Base-by-base conservation (phyloP, 2,113 vertebrate species). In the Numenius arquata region DNA sequence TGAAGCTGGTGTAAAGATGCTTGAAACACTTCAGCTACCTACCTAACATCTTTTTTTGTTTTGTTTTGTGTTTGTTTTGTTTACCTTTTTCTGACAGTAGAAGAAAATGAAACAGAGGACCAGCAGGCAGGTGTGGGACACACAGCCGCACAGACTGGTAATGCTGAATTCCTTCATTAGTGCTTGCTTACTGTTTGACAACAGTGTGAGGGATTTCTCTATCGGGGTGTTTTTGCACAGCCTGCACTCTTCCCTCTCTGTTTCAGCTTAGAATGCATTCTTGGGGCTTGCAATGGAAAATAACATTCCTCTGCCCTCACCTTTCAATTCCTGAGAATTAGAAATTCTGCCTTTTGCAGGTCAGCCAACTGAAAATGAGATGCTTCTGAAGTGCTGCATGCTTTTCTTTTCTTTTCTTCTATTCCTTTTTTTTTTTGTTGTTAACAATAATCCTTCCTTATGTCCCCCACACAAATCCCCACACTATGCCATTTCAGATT, bases 101-200 rank as follows among this genome's bases (percentile, higher is more conserved):
- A 98, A 98, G 98, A 99, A 98, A 99, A 98, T 98, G 98, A 99
- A 98, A 98, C 98, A 95, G 98, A 98, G 95, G 98, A 99, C 93
- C 98, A 98, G 97, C 98, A 97, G 95, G 97, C 97, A 88, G 98
- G 98, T 98, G 98, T 98, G 95, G 98, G 98, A 98, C 98, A 98
- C 98, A 96, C 98, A 98, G 98, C 98, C 95, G 98, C 98, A 98
- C 98, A 98, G 97, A 98, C 98, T 98, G 99, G 98, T 98, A 98
- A 98, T 98, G 98, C 98, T 95, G 93, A 97, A 97, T 98, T 98
- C 98, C 97, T 98, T 97, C 95, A 53, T 97, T 93, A 96, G 91
- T 86, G 67, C 72, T 94, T 97, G 97, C 98, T 98, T 98, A 92
- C 98, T 80, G 56, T 98, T 95, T 97, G 89, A 67, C 86, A 90